These are phyloP conservation scores for Styela clava DNA, from an alignment of 23 tunicate genomes.

Conservation along the genomic window DNA sequence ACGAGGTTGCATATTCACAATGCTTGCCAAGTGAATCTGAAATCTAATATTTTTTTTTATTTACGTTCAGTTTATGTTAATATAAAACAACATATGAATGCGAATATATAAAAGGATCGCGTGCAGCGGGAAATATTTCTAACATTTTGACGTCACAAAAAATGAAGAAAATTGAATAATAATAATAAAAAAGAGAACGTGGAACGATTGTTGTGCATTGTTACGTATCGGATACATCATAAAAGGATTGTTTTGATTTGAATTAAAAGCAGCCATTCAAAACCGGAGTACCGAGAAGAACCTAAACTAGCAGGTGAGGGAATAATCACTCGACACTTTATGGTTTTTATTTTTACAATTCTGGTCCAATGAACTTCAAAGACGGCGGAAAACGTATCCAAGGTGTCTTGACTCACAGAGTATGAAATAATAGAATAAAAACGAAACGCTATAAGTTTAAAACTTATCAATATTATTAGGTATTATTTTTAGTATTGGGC, in stretches of 20 bases:
- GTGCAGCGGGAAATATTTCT: background rate
- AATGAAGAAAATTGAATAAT: background rate
- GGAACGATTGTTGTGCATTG: background rate
- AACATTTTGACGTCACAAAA: background rate
- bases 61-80: background rate
- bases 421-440: background rate
- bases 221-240: background rate
- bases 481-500: too few species aligned
- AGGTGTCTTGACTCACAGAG: background rate
- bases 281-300: background rate
- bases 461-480: too few species aligned
- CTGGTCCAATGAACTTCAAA: background rate
- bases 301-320: background rate
- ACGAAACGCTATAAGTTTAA: too few species aligned
- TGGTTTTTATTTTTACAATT: background rate
- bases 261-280: background rate
- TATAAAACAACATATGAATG: background rate
- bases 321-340: background rate
- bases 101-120: background rate
- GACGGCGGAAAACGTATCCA: background rate
- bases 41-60: too few species aligned
- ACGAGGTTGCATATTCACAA: too few species aligned
- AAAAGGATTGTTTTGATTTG: background rate
- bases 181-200: background rate
- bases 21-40: too few species aligned